Conservation (phyloP, 2,888 invertebrate genomes). For the Leistus spinibarbis region DNA sequence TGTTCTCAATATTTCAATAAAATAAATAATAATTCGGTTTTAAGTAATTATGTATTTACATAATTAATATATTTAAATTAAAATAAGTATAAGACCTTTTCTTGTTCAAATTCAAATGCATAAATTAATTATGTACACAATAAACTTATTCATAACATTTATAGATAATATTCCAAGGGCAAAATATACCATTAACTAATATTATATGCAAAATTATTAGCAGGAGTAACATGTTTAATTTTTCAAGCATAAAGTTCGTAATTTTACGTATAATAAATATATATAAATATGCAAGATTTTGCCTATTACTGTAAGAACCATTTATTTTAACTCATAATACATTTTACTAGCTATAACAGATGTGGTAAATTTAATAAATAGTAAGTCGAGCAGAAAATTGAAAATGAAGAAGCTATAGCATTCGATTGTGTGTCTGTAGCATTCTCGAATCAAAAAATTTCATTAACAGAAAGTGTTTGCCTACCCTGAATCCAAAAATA, state of each 20-base stretch:
- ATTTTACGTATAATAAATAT: not conserved
- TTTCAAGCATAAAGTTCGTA: not conserved
- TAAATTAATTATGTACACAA: not conserved
- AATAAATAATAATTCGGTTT: no score
- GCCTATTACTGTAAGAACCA: not conserved
- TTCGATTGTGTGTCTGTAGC: no score
- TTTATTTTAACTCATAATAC: not conserved
- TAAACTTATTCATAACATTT: not conserved
- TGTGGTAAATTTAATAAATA: not conserved
- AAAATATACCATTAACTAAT: not conserved
- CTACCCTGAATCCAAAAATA: no score
- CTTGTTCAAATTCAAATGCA: not conserved
- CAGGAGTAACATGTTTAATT: not conserved
- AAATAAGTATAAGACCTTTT: not conserved
- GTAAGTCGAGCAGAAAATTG: not conserved
- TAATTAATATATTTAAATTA: not conserved
- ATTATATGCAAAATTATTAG: not conserved
- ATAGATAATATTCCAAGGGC: not conserved
- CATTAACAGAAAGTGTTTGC: no score
- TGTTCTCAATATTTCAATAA: no score
- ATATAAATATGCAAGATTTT: not conserved
- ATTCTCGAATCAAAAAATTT: no score
- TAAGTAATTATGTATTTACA: no score
- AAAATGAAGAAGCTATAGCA: no score
- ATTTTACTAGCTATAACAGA: not conserved